Evolutionary conservation across 1,140 invertebrate species (phyloP), one percentile per base, ranked within the genome.

Genomic region (Metaphire vulgaris): DNA sequence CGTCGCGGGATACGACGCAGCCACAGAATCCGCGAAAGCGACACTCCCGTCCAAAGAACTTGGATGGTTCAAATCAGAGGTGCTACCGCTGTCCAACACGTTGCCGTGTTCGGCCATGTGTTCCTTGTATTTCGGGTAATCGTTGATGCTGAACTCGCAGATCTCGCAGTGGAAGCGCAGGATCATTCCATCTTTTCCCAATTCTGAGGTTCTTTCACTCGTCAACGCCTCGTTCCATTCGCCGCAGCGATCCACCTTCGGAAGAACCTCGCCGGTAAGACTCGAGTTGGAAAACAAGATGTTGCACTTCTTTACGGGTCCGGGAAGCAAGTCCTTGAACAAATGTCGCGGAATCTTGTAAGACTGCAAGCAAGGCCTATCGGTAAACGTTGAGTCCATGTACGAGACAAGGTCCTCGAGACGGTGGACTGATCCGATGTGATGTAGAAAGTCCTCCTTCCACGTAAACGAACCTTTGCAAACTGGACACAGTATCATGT

Each of bases 401-500:
- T 73, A 32, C 1, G 29, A 29, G 1, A 56, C 74, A n/a, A 66
- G 56, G 15, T 30, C 65, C 21, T 66, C 31, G 29, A 75, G 65
- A 67, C 31, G 29, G 65, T 66, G 74, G 2, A 21, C 33, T 21
- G 64, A 32, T 31, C 29, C 33, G 21, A 75, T 26, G 56, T 75
- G 74, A n/a, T 75, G 34, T 6, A 33, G 56, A 33, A 75, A 75
- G n/a, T 67, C 12, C n/a, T 28, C 16, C 65, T 69, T 75, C 74
- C 74, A 75, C 21, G 29, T 67, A 34, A 21, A 75, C 6, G 29
- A 21, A 0, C 65, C 74, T 21, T 75, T 66, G 65, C 74, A 75
- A 2, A 75, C n/a, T 30, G 74, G 30, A 75, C 74, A 75, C 29
- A 67, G 21, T 28, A 75, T 56, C 65, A 75, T 67, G 56, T 68